Evolutionary conservation across 1,140 invertebrate genomes (phyloP).

Genomic region (Caenorhabditis briggsae): DNA sequence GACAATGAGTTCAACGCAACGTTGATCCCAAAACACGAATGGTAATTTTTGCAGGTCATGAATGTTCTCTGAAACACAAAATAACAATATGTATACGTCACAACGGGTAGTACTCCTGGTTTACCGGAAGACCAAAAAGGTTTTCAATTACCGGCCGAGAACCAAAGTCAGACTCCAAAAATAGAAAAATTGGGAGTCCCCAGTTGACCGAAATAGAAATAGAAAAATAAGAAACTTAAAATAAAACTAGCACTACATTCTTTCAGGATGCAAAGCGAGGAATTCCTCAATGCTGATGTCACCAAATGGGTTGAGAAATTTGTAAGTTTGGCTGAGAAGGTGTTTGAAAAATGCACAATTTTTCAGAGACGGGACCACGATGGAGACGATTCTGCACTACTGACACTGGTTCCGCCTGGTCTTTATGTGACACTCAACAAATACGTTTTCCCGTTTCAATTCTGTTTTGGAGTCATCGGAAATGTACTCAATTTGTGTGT

Average conservation of each 20-base stretch:
- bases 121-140: conserved; percentile 23
- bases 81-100: no score
- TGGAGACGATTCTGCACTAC: conserved; percentile 29
- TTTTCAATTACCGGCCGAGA: background rate
- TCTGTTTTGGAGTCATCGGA: conserved; percentile 54
- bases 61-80: no score
- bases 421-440: conserved; percentile 47
- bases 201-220: background rate
- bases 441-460: conserved; percentile 61
- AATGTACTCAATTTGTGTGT: conserved; percentile 58
- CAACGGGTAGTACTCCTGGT: background rate
- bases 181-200: background rate
- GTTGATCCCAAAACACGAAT: conserved; percentile 10
- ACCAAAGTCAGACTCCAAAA: background rate
- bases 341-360: background rate
- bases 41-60: background rate
- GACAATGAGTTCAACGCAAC: background rate
- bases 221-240: background rate
- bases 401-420: conserved; percentile 25
- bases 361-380: conserved; percentile 17
- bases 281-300: conserved; percentile 16
- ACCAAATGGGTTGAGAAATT: conserved; percentile 46
- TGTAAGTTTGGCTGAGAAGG: background rate
- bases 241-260: background rate
- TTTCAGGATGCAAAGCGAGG: conserved; percentile 54